Evolutionary conservation across 2,888 invertebrate species (phyloP).

Genomic region (Vandiemenella viatica): DNA sequence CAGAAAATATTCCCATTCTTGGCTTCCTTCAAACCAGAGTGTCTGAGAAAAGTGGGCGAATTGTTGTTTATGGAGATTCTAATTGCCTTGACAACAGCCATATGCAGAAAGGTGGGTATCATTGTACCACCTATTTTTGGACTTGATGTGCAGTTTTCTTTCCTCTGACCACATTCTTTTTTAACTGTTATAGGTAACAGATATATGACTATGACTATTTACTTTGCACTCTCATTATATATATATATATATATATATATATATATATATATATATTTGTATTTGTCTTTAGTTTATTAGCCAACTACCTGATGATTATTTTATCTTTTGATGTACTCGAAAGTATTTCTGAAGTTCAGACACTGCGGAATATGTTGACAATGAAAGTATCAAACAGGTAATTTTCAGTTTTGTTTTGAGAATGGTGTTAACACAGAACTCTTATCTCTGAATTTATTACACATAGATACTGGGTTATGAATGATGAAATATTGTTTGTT

Average conservation of each 20-base stretch:
- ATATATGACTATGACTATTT: too few species aligned
- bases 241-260: not conserved
- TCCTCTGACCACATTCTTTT: too few species aligned
- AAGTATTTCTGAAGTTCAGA: too few species aligned
- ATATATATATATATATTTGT: not conserved
- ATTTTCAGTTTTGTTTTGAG: too few species aligned
- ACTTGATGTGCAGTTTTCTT: not conserved
- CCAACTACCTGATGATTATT: not conserved
- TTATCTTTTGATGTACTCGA: not conserved
- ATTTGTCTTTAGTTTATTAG: not conserved
- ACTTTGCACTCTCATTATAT: not conserved
- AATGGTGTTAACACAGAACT: too few species aligned
- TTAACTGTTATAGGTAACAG: too few species aligned
- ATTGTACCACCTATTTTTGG: not conserved
- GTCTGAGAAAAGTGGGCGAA: conserved; percentile 45
- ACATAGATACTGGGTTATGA: too few species aligned
- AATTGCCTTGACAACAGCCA: conserved; percentile 88
- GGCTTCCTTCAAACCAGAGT: conserved; percentile 49
- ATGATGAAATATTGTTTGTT: too few species aligned
- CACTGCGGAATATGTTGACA: too few species aligned
- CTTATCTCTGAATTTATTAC: too few species aligned
- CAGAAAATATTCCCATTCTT: conserved; percentile 44
- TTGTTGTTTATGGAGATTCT: conserved; percentile 88
- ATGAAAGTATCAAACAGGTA: too few species aligned
- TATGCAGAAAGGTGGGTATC: conserved; percentile 44